Evolutionary conservation across 2,113 vertebrate species (phyloP), one percentile per base, ranked within the genome.

Genomic region (Euleptes europaea): DNA sequence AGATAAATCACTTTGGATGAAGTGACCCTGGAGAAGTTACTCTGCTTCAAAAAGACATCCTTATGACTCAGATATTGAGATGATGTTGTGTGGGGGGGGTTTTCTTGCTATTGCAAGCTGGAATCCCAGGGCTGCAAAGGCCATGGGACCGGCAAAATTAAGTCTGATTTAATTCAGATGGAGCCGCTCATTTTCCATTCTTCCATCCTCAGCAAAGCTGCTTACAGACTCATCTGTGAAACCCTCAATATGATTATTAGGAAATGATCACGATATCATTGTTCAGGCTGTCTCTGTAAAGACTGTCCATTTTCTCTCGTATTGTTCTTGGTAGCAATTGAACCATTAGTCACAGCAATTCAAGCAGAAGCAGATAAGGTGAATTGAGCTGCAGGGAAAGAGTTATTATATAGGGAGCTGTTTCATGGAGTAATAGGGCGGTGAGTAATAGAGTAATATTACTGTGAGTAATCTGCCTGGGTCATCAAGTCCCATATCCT

Each of bases 401-500:
- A 78, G 0, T 9, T 60, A n/a, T 4, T 67, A 72, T 26, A 26
- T 40, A 10, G 71, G 75, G 5, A 38, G 31, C n/a, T 74, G 51
- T 1, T 75, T 87, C 73, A 71, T 31, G 19, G 26, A 84, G 9
- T 40, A 54, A 15, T 79, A 73, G 40, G 79, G 15, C 13, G 63
- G 3, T 65, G 31, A 63, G 40, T 54, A 74, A 70, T 33, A 26
- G 21, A 83, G 9, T 40, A 63, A 13, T 79, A 73, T 44, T 79
- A 15, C 11, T 69, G 3, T 63, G 38, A 63, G n/a, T 63, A 63
- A 63, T 63, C 54, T 21, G 67, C 23, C 31, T 71, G 73, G 76
- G 66, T 78, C 76, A 85, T 84, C 42, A 67, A 72, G 67, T 72
- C 38, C 40, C 63, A 73, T 85, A 38, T 38, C 60, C 38, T 49